These are phyloP conservation scores for Podarcis muralis DNA, from an alignment of 2,113 vertebrate species.

Conservation along the genomic window DNA sequence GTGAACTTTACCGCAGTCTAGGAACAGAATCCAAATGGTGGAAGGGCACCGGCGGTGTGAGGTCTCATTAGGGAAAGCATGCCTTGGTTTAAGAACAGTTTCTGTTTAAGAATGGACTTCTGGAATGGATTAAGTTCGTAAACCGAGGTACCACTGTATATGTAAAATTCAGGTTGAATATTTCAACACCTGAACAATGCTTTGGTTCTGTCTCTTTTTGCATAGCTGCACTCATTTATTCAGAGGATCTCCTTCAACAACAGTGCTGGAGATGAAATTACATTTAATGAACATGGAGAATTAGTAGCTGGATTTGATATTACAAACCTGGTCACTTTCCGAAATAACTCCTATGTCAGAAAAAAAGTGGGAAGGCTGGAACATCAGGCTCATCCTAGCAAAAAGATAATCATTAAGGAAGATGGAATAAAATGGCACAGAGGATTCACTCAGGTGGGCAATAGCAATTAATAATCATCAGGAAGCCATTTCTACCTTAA, in stretches of 20 bases:
- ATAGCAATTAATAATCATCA: not conserved
- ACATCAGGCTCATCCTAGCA: not conserved
- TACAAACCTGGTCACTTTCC: conserved; percentile 5
- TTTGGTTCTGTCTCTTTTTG: not conserved
- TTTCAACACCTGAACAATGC: too few species aligned
- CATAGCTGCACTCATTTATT: not conserved
- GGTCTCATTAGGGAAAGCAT: too few species aligned
- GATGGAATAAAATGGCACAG: not conserved
- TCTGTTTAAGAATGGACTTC: too few species aligned
- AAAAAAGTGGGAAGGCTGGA: not conserved
- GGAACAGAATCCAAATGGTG: too few species aligned
- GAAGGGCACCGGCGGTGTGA: too few species aligned
- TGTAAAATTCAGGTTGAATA: too few species aligned
- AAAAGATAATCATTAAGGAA: not conserved
- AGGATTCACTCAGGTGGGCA: not conserved
- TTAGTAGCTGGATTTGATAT: conserved; percentile 5
- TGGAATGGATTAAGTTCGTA: too few species aligned
- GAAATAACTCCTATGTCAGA: not conserved
- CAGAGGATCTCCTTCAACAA: not conserved
- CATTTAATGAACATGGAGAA: conserved; percentile 4
- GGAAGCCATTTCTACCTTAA: not conserved
- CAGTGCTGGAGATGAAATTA: conserved; percentile 2
- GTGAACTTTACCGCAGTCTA: too few species aligned
- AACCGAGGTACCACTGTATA: too few species aligned
- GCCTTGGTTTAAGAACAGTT: too few species aligned